Evolutionary conservation across 2,797 vertebrate genomes (phyloP), one percentile per base, ranked within the genome.

Genomic region (Serranus cabrilla): DNA sequence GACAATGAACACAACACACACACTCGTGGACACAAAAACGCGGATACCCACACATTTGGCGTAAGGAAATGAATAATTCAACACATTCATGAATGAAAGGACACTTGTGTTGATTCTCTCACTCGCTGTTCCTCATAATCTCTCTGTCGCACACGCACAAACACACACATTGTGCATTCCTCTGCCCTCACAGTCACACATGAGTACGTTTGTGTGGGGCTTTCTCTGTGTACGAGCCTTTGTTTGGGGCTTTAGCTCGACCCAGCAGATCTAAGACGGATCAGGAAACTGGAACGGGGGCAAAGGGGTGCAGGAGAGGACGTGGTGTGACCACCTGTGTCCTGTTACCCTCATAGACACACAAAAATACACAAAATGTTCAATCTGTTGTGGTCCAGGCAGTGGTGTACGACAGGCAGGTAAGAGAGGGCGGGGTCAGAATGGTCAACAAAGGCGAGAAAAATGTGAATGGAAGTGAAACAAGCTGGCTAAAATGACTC

Each of bases 161-260:
- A 37, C 51, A 31, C 71, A 75, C 40, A 59, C 67, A 74, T 10
- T 74, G 73, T 71, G 82, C 82, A 84, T 88, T 87, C 87, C 74
- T 56, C 39, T 14, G 61, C 69, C 45, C 66, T 74, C 76, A 34
- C 34, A 39, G 65, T 76, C 80, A 81, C 86, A 87, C 81, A 90
- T 69, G 75, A 84, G 81, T 79, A 76, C 0, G 31, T 74, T 43
- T 81, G 70, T 83, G 75, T 78, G 57, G 76, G 37, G 67, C 64
- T 77, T 25, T 74, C 39, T 85, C 62, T 86, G 66, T 89, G 81
- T 90, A 55, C 39, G 8, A 75, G 83, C 68, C 85, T 89, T 92
- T 92, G 91, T 93, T 87, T 61, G 69, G 75, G 85, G 86, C 82
- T 91, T 93, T 90, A 84, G 79, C 59, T 64, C 59, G 58, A 87